Base-by-base conservation (phyloP, 2,113 vertebrate species). In the Gila orcuttii region DNA sequence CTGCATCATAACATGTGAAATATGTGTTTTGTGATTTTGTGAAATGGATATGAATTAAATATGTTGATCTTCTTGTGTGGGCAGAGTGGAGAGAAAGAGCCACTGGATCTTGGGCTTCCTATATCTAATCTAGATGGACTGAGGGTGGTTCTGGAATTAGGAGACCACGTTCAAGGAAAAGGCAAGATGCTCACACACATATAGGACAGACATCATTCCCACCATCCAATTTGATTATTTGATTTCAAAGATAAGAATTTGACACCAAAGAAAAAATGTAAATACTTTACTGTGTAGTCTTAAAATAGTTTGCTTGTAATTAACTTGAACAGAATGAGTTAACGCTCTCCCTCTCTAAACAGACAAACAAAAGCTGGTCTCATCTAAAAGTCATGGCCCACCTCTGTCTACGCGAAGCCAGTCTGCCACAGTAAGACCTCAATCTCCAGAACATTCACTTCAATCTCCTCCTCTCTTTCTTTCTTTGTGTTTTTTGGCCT, bases 81-180 rank as follows among this genome's bases (percentile, higher is more conserved):
- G 83, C 92, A 99, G 98, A 99, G 95, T 71, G 97, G 98, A 23
- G 97, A 99, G 92, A 94, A 95, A 69, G 96, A 98, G 82, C 96
- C 95, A 23, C 94, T 99, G 90, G 98, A 99, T 93, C 95, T 99
- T 55, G 98, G 98, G 6, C 94, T 98, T 89, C 98, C 98, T 50
- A 99, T 99, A 86, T 99, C 98, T 45, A 99, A 97, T 92, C 94
- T 99, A 89, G 98, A 99, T 2, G 98, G 98, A 28, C 96, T 98
- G n/a, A 93, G 97, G 19, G 98, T 99, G 88, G 95, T 99, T 83
- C 89, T 99, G 89, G 98, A 99, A 79, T 91, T 94, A 86, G 96
- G 93, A 86, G 96, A 96, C 3, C 92, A 95, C 15, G 57, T 91
- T 74, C 90, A 94, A 60, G 95, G 93, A 21, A 97, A 95, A 95